phyloP scores from a whole-genome alignment of 2,797 vertebrate genomes.

The Philypnodon macrostomus region DNA sequence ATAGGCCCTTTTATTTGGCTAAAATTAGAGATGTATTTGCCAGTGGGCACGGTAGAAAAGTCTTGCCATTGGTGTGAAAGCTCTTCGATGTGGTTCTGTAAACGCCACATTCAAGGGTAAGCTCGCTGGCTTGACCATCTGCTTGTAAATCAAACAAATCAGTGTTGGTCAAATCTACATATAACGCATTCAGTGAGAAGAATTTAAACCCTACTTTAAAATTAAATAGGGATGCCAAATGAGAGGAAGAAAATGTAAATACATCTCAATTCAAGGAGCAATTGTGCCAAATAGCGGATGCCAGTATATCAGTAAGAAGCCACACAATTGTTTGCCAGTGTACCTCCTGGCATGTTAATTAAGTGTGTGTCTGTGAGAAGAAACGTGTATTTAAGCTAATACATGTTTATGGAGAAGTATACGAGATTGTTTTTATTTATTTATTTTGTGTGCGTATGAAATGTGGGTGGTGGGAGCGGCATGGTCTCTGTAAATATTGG shows the following conservation, averaged over 20 bases:
- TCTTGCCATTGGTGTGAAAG: not conserved
- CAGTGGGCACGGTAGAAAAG: too few relatives aligned
- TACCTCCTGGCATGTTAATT: conserved; percentile 66
- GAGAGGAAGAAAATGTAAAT: conserved; percentile 35
- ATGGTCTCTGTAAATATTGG: conserved; percentile 79
- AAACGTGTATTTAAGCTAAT: conserved; percentile 12
- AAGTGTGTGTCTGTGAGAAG: conserved; percentile 36
- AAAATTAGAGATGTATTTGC: too few relatives aligned
- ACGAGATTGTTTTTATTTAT: conserved; percentile 47
- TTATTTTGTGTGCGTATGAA: conserved; percentile 40
- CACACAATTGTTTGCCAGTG: conserved; percentile 61
- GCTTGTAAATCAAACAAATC: not conserved
- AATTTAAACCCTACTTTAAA: not conserved
- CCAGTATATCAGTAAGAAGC: conserved; percentile 56
- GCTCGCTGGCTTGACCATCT: not conserved
- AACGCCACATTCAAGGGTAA: not conserved
- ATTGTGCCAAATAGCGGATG: conserved; percentile 60
- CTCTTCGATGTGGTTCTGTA: too few relatives aligned
- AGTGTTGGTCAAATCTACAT: not conserved
- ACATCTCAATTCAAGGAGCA: conserved; percentile 60
- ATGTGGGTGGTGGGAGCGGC: conserved; percentile 57
- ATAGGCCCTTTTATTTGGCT: not conserved
- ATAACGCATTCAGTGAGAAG: not conserved
- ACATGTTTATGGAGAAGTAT: conserved; percentile 22
- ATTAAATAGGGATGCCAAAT: not conserved